phyloP scores from a whole-genome alignment of 2,797 vertebrate genomes.

The Galaxias olidus region DNA sequence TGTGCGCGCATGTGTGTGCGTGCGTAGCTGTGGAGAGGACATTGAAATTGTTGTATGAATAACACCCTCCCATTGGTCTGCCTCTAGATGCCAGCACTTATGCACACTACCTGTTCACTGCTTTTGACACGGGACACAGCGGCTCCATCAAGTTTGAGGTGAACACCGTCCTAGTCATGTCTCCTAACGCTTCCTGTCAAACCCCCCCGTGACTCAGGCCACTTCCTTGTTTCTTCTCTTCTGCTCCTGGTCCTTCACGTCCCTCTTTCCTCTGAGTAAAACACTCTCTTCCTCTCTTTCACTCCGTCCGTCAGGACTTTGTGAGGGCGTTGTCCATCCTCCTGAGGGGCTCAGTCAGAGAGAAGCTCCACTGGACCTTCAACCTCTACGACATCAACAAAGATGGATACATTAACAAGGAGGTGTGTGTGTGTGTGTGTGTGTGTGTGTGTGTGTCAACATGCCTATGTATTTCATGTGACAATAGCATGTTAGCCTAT shows the following conservation, averaged over 20 bases:
- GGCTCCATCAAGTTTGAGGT: slow-evolving; percentile 99
- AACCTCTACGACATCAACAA: slow-evolving; percentile 97
- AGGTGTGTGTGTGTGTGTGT: slow-evolving; percentile 69
- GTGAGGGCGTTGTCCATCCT: slow-evolving; percentile 91
- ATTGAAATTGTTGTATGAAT: neutral
- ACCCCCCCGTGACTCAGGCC: neutral
- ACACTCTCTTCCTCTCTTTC: neutral
- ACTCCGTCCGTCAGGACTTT: slow-evolving; percentile 87
- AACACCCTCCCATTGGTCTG: neutral
- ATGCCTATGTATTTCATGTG: too few species aligned
- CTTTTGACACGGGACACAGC: slow-evolving; percentile 90
- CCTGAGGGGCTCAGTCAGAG: slow-evolving; percentile 88
- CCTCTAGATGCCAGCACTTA: slow-evolving; percentile 92
- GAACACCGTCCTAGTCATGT: slow-evolving; percentile 36
- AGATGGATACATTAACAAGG: slow-evolving; percentile 95
- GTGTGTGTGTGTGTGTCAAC: neutral
- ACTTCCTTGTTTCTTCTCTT: neutral
- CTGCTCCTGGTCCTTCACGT: neutral
- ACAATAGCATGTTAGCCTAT: too few species aligned
- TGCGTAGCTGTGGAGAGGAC: neutral
- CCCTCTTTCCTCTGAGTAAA: neutral
- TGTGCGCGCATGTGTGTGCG: neutral
- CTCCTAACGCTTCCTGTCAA: too few species aligned
- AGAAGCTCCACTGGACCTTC: slow-evolving; percentile 96
- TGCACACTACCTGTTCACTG: slow-evolving; percentile 97